phyloP scores from a whole-genome alignment of 2,113 vertebrate genomes.

The Ageneiosus marmoratus region DNA sequence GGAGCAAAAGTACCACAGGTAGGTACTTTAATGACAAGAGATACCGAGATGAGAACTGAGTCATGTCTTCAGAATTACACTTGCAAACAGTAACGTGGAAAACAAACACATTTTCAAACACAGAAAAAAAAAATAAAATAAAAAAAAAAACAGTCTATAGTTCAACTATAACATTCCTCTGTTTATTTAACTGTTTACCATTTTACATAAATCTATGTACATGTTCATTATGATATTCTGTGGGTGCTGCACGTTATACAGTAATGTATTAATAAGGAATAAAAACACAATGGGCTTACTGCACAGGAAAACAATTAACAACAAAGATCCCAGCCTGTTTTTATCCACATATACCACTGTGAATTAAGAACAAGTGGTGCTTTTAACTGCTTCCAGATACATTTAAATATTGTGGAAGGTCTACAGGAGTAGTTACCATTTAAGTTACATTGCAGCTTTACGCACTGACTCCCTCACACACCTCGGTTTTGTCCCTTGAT shows the following conservation, averaged over 20 bases:
- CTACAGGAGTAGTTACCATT: too few species aligned
- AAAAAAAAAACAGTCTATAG: too few species aligned
- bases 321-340: background rate
- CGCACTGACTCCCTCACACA: background rate
- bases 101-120: background rate
- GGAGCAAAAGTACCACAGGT: background rate
- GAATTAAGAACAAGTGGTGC: too few species aligned
- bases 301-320: background rate
- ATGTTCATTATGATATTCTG: too few species aligned
- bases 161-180: background rate
- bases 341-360: too few species aligned
- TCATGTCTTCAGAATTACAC: background rate
- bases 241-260: background rate
- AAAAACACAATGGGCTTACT: too few species aligned
- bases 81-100: background rate
- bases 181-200: background rate
- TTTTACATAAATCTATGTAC: too few species aligned
- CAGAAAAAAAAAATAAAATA: too few species aligned
- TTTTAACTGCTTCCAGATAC: background rate
- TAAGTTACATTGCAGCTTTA: background rate
- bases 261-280: too few species aligned
- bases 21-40: slow-evolving; percentile 7
- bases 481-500: background rate
- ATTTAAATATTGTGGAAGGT: too few species aligned
- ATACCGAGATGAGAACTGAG: background rate